Percentiles rank a stretch among this genome's conserved stretches.
phyloP scores from a whole-genome alignment of 2,113 vertebrate species.

The Aspiorhynchus laticeps region DNA sequence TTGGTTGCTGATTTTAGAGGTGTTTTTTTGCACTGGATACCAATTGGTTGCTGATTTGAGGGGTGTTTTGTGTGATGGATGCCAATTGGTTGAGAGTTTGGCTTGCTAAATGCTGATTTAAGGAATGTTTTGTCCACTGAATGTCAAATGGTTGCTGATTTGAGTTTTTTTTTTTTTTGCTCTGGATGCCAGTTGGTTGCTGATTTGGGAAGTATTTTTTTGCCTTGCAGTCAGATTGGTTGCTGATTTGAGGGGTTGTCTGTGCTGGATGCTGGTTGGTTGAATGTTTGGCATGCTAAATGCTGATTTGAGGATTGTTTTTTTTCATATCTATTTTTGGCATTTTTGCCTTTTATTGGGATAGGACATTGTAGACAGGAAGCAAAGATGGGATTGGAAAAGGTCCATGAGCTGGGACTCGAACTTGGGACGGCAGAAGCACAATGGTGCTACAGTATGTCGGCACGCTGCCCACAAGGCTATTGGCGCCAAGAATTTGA shows the following conservation, averaged over 20 bases:
- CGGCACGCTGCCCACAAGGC: too few relatives aligned
- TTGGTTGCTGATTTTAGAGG: background rate
- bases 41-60: background rate
- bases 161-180: background rate
- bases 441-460: too few relatives aligned
- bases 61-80: background rate
- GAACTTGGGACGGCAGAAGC: too few relatives aligned
- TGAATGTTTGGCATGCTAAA: background rate
- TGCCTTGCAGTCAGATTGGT: too few relatives aligned
- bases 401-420: too few relatives aligned
- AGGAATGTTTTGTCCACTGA: background rate
- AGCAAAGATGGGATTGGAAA: too few relatives aligned
- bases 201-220: background rate
- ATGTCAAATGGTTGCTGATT: background rate
- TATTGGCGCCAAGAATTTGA: too few relatives aligned
- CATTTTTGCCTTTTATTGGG: too few relatives aligned
- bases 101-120: background rate
- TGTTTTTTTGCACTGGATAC: fast-evolving
- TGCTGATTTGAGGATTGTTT: too few relatives aligned
- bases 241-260: too few relatives aligned
- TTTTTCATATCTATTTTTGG: too few relatives aligned
- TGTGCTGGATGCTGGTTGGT: background rate
- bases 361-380: too few relatives aligned
- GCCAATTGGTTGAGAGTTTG: background rate
- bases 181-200: background rate